Evolutionary conservation across 2,888 invertebrate genomes (phyloP).

Genomic region (Ichneumoninae sp.): DNA sequence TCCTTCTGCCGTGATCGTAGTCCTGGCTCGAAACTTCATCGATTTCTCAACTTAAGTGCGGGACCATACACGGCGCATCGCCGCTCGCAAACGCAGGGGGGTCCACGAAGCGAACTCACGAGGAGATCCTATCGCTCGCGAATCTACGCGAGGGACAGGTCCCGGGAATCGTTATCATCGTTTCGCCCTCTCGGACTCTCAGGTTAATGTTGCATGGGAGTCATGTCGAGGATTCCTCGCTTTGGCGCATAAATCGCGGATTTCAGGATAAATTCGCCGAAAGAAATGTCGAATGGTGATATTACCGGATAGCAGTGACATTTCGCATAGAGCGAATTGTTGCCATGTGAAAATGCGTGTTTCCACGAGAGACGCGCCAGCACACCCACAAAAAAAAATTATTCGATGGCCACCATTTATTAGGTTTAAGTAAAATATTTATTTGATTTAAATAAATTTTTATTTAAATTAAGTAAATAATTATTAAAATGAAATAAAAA

Average conservation of each 20-base stretch:
- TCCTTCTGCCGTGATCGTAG: slow-evolving; percentile 51
- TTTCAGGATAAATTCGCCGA: slow-evolving; percentile 7
- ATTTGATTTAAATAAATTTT: no score
- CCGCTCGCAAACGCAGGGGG: slow-evolving; percentile 63
- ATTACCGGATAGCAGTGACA: no score
- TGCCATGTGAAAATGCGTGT: background rate
- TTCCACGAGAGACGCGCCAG: background rate
- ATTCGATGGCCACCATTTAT: no score
- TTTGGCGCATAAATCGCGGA: slow-evolving; percentile 16
- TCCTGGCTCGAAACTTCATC: slow-evolving; percentile 64
- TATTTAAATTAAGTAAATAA: no score
- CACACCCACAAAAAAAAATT: no score
- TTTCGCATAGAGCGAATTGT: no score
- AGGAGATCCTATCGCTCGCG: slow-evolving; percentile 59
- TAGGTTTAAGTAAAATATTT: no score
- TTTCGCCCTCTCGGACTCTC: slow-evolving; percentile 42
- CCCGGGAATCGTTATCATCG: slow-evolving; percentile 61
- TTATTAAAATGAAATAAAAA: no score
- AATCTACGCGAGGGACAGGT: slow-evolving; percentile 55
- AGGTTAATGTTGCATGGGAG: background rate
- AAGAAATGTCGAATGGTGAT: no score
- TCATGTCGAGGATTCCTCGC: slow-evolving; percentile 1
- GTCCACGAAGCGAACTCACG: slow-evolving; percentile 42
- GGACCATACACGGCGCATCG: slow-evolving; percentile 58
- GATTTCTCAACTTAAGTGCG: slow-evolving; percentile 67